phyloP scores from a whole-genome alignment of 2,797 vertebrate genomes.

The Phalanger gymnotis region DNA sequence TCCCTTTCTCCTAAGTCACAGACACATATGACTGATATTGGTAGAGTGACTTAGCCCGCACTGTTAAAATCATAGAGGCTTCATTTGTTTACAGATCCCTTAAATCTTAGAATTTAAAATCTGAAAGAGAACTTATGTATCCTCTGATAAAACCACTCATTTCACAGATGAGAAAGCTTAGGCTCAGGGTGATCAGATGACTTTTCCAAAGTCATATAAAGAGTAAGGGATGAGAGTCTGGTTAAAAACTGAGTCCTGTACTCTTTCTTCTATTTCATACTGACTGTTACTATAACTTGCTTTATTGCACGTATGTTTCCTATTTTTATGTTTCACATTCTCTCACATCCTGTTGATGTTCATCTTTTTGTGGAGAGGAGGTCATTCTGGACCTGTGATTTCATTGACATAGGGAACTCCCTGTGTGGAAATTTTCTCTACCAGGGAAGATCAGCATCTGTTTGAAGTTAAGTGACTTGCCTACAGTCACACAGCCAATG shows the following conservation, averaged over 20 bases:
- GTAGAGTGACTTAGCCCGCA: neutral
- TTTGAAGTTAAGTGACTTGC: neutral
- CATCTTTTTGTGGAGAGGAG: neutral
- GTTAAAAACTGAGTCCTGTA: neutral
- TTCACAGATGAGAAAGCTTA: neutral
- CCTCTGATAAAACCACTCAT: neutral
- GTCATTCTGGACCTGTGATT: neutral
- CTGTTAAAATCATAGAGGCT: neutral
- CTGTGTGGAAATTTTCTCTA: neutral
- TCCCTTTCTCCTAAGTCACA: neutral
- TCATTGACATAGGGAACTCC: neutral
- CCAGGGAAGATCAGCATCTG: constrained; percentile 4
- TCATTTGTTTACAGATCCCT: neutral
- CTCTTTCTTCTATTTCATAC: neutral
- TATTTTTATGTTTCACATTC: neutral
- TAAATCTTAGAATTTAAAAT: neutral
- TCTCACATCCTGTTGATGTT: neutral
- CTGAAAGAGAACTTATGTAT: neutral
- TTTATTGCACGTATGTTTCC: neutral
- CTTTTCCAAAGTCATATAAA: neutral
- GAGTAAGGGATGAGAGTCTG: neutral
- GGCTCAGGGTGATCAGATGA: neutral
- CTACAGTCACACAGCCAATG: neutral
- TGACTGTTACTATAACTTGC: neutral
- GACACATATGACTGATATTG: neutral